These are phyloP conservation scores for Meriones unguiculatus DNA, from an alignment of 2,113 vertebrate species.

Conservation along the genomic window DNA sequence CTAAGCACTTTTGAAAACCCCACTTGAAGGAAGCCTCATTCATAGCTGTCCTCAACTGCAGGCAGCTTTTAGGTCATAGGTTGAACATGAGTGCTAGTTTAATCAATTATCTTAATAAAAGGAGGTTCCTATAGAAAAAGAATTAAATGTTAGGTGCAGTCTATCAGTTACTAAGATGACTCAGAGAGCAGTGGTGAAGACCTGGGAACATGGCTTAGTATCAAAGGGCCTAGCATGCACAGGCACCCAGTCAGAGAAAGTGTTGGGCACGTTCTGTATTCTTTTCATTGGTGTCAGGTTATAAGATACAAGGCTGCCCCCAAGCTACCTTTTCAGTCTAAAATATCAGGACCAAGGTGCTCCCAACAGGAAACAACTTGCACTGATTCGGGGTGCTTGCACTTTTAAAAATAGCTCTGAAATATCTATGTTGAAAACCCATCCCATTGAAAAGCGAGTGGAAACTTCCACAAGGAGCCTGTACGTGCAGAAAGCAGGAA, in stretches of 20 bases:
- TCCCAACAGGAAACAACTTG: conserved; percentile 51
- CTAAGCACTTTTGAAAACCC: background rate
- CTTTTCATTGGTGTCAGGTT: background rate
- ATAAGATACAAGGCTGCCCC: background rate
- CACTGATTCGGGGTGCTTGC: conserved; percentile 66
- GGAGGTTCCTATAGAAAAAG: background rate
- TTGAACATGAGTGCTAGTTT: background rate
- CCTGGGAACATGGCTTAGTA: too few relatives aligned
- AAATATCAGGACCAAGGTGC: background rate
- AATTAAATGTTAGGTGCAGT: background rate
- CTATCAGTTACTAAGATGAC: background rate
- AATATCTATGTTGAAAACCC: conserved; percentile 58
- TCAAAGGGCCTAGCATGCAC: too few relatives aligned
- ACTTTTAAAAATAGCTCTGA: conserved; percentile 73
- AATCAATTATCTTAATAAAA: conserved; percentile 45
- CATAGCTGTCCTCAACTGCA: background rate
- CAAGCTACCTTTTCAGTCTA: conserved; percentile 49
- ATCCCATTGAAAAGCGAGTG: conserved; percentile 61
- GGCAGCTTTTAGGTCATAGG: too few relatives aligned
- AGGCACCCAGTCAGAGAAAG: background rate
- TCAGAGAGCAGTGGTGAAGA: background rate
- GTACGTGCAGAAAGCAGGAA: conserved; percentile 62
- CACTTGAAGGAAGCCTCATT: background rate
- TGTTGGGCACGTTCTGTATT: background rate
- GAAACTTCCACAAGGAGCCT: conserved; percentile 73